Evolutionary conservation across 2,797 vertebrate species (phyloP), one percentile per base, ranked within the genome.

Genomic region (Danionella dracula): DNA sequence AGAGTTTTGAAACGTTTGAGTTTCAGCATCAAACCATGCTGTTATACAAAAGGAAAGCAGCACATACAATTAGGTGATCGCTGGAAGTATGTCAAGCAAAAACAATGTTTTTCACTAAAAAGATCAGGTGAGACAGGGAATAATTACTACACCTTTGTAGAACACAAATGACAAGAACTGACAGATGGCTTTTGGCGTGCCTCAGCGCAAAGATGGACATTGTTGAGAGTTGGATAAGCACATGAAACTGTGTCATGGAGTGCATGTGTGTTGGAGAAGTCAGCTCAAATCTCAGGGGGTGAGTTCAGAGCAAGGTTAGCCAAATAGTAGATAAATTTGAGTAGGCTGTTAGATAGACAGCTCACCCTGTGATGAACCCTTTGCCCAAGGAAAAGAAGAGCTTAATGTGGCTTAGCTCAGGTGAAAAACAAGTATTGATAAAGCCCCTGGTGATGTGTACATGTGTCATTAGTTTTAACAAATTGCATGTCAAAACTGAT

Each of bases 281-380:
- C 80, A 82, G 88, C 76, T 77, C 75, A 68, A 87, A 87, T 90
- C 87, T 85, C 78, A 71, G 60, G 84, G 88, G 89, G 84, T 79
- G 90, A 84, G 91, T 93, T 93, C 92, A 93, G 89, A 89, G 85
- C 87, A 86, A 88, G 92, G 91, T 93, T 90, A 93, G 90, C 91
- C 90, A 92, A 93, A 92, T 89, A 93, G 81, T 76, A 81, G 90
- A 89, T 90, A 89, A 91, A 93, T 92, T 90, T 90, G 80, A 88
- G 84, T 63, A 84, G 83, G 72, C 65, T 66, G 70, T 82, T 83
- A 86, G 89, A 90, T 85, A 89, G 90, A 90, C 89, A 88, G 86
- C 87, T 89, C 85, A 85, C 86, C 89, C 86, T 80, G 53, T 77
- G 34, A 80, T 92, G 90, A 92, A 92, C 91, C 88, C 87, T 90